Base-by-base conservation (phyloP, 2,888 invertebrate genomes). In the Panopea generosa region DNA sequence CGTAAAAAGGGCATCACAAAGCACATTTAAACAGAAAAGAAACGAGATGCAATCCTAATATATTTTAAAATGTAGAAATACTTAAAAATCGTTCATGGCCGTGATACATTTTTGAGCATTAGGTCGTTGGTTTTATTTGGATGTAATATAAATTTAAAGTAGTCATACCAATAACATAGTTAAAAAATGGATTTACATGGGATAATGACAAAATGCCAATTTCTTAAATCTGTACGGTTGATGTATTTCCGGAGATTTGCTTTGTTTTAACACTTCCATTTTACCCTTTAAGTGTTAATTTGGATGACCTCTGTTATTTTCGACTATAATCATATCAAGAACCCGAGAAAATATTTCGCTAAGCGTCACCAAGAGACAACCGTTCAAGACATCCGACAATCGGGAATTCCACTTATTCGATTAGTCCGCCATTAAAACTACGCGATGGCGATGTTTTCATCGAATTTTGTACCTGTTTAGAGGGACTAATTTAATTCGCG, bases 401-500 rank as follows among this genome's bases (percentile, higher is more conserved):
- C 38, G 78, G 78, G 78, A 74, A 71, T 78, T 27, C 43, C 62
- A 40, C 20, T 71, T 74, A 78, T 78, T 74, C 49, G 61, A 73
- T 73, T 67, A 66, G 22, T 20, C 45, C 55, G 61, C 60, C 72
- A 66, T 66, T 56, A 47, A 61, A 73, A 22, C 61, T 53, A 26
- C n/a, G 22, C 56, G 29, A 66, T 71, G 71, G 78, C 59, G 78
- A 78, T 74, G 78, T 70, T 78, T 78, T 70, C 55, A 53, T 67
- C 78, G 45, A 74, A 78, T 78, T 80, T 75, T 76, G 70, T 80
- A 77, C 77, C 77, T 70, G 70, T 61, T 76, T 70, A 73, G 60
- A 55, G 63, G 70, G 33, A 67, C 73, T 77, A 80, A 80, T 77
- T 74, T 67, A 49, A 80, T 80, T 70, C 66, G 57, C 62, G 66